Evolutionary conservation across 2,888 invertebrate species (phyloP).

Genomic region (Polydrusus tereticollis): DNA sequence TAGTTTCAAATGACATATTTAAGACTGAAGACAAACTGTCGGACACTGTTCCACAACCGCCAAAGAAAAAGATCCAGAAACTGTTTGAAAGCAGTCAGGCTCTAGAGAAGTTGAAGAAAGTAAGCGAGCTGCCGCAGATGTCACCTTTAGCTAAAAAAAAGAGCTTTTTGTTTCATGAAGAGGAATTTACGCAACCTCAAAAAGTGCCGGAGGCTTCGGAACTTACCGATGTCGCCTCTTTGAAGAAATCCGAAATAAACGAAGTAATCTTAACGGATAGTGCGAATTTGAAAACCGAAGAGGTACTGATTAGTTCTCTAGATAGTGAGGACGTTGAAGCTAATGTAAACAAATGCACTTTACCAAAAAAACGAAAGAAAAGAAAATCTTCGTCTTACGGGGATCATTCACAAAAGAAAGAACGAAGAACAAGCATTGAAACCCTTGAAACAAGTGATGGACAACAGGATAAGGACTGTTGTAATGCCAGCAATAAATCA

Average conservation of each 20-base stretch:
- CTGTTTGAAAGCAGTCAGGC: slow-evolving; percentile 44
- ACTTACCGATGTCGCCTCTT: background rate
- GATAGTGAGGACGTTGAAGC: background rate
- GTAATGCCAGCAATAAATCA: slow-evolving; percentile 8
- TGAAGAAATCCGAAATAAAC: background rate
- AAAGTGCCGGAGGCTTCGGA: background rate
- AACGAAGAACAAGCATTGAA: background rate
- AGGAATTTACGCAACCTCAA: slow-evolving; percentile 22
- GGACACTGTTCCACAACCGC: slow-evolving; percentile 33
- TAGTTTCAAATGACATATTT: background rate
- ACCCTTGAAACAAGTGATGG: background rate
- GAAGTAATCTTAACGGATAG: background rate
- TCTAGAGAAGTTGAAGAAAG: slow-evolving; percentile 28
- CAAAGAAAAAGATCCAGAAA: slow-evolving; percentile 49
- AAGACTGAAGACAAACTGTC: slow-evolving; percentile 11
- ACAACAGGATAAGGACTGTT: background rate
- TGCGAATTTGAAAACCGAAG: background rate
- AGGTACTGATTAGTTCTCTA: background rate
- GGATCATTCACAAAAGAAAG: slow-evolving; percentile 8
- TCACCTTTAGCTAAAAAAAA: slow-evolving; percentile 49
- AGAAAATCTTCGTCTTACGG: slow-evolving; percentile 4
- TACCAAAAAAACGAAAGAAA: slow-evolving; percentile 19
- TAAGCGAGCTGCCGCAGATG: slow-evolving; percentile 36
- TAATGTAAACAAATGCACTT: slow-evolving; percentile 13
- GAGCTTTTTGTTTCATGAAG: slow-evolving; percentile 42